Base-by-base conservation (phyloP, 2,113 vertebrate species). In the Sula dactylatra region DNA sequence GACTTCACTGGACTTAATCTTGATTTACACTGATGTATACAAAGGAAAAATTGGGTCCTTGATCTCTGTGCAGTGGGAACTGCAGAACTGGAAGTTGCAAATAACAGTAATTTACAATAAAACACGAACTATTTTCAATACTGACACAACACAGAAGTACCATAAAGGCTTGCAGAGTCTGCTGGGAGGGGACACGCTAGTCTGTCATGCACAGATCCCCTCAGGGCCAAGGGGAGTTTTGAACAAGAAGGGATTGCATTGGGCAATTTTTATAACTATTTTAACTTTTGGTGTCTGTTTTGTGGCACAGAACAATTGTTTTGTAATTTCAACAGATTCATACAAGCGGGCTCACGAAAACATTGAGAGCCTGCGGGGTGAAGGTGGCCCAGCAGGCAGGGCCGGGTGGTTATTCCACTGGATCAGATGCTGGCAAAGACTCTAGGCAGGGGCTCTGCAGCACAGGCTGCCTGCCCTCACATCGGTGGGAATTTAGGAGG, bases 1-100 rank as follows among this genome's bases (percentile, higher is more conserved):
- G 87, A 82, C 65, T 90, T 96, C 36, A n/a, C 22, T 47, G 50
- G 38, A 94, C 79, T 90, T 95, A 88, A 93, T 94, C 71, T 92
- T 80, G 64, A 88, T 88, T 90, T 93, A 90, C 32, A 26, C 55
- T 62, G 56, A 88, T 18, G 26, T 49, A 76, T 64, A 82, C n/a
- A 52, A 81, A 93, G 27, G 76, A 62, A 59, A 92, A 83, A 88
- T 19, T 27, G 69, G 34, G 65, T 88, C 55, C 70, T 90, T 93
- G 82, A 90, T 92, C 85, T 92, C 64, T 42, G 49, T 86, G 85
- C 65, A 86, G 50, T 74, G 79, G 80, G 80, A 94, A 71, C 82
- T 52, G 50, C 42, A 83, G 49, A 64, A 49, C 54, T 64, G 45
- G 56, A 90, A 88, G 72, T 20, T 58, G 71, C 50, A 93, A 96